These are phyloP conservation scores for Orientallactaga sibirica DNA, from an alignment of 2,797 vertebrate genomes.

Conservation along the genomic window DNA sequence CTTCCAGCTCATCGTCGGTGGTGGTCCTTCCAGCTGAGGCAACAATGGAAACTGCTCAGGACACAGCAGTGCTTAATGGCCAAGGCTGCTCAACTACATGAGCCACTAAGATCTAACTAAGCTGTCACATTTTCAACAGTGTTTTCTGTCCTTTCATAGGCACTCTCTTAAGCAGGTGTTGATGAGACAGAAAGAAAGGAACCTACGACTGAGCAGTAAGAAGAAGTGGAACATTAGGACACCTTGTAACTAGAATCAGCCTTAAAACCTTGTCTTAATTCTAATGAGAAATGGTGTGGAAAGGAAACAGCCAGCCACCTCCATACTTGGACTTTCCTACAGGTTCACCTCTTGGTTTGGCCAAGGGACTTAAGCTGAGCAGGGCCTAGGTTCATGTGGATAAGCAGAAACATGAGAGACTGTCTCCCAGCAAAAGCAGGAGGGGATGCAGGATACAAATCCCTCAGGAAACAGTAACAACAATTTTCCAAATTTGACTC, in stretches of 20 bases:
- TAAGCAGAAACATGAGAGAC: neutral
- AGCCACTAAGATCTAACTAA: neutral
- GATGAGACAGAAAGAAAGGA: neutral
- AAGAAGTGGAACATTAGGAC: neutral
- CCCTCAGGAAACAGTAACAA: neutral
- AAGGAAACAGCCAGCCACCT: neutral
- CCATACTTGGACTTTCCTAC: neutral
- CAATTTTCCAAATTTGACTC: neutral
- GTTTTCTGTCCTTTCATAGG: neutral
- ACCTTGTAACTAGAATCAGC: too few relatives aligned
- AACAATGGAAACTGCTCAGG: neutral
- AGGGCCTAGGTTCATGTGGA: neutral
- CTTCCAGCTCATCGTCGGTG: constrained; percentile 95
- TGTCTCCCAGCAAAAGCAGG: too few relatives aligned
- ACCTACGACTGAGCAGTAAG: neutral
- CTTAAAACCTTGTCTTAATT: neutral
- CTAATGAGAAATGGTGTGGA: neutral
- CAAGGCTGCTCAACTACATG: neutral
- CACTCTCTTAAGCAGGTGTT: neutral
- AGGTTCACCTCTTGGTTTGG: neutral
- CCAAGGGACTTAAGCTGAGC: neutral
- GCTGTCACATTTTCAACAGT: neutral
- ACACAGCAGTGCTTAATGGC: neutral
- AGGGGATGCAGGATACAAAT: neutral
- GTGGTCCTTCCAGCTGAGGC: constrained; percentile 94